Evolutionary conservation across 35 echinoderm and acorn worm species (phyloP), one percentile per base, ranked within the genome.

Genomic region (Lytechinus pictus): DNA sequence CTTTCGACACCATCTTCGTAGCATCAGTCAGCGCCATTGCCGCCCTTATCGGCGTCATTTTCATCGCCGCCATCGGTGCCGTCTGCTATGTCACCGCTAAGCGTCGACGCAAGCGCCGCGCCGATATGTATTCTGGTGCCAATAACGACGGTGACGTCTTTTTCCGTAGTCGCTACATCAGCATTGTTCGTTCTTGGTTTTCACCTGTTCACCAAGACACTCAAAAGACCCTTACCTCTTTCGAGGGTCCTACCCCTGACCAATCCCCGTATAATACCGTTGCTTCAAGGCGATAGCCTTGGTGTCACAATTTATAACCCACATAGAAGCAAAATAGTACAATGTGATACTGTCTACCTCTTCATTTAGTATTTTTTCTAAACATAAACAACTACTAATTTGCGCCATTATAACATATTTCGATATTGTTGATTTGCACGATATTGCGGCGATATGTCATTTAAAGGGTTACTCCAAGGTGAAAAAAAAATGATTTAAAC

Each of bases 111-210:
- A 21, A 89, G 27, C 27, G 56, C 54, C 11, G 60, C 94, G 61
- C 27, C 10, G 16, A 94, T 52, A 54, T 91, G 29, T 33, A 94
- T 14, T 52, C n/a, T 16, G 89, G 89, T n/a, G 89, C 89, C 14
- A 54, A 28, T 19, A 60, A 92, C 9, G 56, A 96, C 21, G 94
- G 55, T 27, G 94, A 96, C 87, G 94, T 95, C 94, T 95, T 66
- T 56, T 96, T 95, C 94, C 94, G 96, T 9, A 95, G 94, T 51
- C 96, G 96, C n/a, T 89, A 71, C 87, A 94, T 96, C 87, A 89
- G 96, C 28, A 89, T 96, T 12, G 94, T 94, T 27, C 94, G 94
- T 27, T 96, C 96, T 52, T 96, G 96, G 96, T 66, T 96, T 89
- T 96, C 91, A 54, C 96, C 96, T 11, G 96, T 96, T 5, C 96